phyloP scores from a whole-genome alignment of 2,888 invertebrate genomes.

The Oithona nana region DNA sequence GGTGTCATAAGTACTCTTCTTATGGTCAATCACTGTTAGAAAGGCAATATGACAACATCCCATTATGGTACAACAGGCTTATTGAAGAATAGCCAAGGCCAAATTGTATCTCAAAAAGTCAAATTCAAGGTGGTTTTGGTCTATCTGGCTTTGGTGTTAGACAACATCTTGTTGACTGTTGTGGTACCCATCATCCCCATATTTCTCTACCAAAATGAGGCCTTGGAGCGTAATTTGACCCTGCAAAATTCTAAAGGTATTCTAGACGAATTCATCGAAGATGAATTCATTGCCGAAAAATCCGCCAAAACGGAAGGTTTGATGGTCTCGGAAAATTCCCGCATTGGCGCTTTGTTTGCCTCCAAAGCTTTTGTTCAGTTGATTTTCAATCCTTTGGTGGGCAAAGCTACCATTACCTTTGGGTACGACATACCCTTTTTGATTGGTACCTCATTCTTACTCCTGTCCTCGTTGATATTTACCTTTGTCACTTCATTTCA shows the following conservation, averaged over 20 bases:
- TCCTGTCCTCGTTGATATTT: slow-evolving; percentile 35
- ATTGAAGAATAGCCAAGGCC: not conserved
- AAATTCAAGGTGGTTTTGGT: not conserved
- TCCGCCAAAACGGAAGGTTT: not conserved
- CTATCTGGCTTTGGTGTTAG: not conserved
- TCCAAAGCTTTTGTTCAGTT: not conserved
- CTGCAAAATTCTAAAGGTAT: not conserved
- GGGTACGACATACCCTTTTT: not conserved
- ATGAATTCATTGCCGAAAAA: not conserved
- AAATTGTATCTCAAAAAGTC: not conserved
- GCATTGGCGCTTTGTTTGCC: not conserved
- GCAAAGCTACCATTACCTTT: not conserved
- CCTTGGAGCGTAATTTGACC: not conserved
- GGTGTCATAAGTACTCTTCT: too few species aligned
- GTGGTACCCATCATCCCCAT: not conserved
- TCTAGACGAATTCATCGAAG: not conserved
- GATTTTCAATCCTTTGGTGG: not conserved
- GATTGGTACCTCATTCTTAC: not conserved
- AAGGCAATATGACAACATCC: not conserved
- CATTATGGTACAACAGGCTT: not conserved
- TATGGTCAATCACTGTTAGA: too few species aligned
- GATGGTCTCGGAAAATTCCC: not conserved
- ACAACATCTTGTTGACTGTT: not conserved
- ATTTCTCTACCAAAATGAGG: not conserved
- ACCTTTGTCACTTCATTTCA: slow-evolving; percentile 50